Evolutionary conservation across 2,113 vertebrate species (phyloP).

Genomic region (Halcyon malimbica): DNA sequence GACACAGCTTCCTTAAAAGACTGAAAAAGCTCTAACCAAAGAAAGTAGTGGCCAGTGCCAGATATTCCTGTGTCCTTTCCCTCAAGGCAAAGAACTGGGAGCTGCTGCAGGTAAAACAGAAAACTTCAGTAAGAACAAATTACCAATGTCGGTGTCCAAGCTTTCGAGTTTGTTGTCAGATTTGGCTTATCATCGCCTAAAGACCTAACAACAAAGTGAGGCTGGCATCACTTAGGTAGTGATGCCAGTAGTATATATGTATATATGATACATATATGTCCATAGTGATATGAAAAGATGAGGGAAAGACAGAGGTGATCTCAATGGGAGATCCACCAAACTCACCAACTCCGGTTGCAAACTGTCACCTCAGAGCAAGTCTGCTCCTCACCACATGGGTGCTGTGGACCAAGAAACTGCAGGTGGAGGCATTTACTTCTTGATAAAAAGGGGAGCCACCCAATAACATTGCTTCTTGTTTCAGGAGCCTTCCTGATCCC

Average conservation of each 20-base stretch:
- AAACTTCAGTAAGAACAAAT: background rate
- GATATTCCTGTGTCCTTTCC: background rate
- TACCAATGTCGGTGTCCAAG: background rate
- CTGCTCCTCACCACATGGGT: background rate
- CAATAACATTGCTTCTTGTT: background rate
- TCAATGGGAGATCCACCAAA: background rate
- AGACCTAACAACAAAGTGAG: background rate
- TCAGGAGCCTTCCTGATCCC: constrained; percentile 91
- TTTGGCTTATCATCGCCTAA: background rate
- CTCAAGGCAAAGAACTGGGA: background rate
- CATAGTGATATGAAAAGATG: background rate
- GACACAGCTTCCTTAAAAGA: background rate
- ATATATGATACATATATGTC: background rate
- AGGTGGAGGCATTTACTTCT: background rate
- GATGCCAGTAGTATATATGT: background rate
- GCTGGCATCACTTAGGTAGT: background rate
- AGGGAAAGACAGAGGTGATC: background rate
- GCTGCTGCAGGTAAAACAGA: background rate
- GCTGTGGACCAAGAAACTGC: background rate
- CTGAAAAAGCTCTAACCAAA: background rate
- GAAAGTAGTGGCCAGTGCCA: background rate
- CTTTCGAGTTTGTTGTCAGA: background rate
- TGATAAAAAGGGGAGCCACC: background rate
- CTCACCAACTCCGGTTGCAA: background rate
- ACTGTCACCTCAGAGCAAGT: fast-evolving